These are phyloP conservation scores for Protophormia terraenovae DNA, from an alignment of 2,888 invertebrate genomes.

Conservation along the genomic window DNA sequence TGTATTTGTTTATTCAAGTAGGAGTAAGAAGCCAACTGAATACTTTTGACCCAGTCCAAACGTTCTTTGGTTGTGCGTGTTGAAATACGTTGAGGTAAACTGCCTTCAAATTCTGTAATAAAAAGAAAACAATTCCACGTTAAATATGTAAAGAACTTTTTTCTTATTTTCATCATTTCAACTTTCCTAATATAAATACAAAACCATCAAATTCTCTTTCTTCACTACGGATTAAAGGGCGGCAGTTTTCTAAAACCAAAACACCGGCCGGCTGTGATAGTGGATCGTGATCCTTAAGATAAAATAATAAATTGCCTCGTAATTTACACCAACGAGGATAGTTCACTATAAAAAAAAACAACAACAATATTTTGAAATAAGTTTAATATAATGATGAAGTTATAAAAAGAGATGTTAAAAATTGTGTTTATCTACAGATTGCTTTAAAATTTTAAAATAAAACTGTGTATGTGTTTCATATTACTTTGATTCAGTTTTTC, in stretches of 20 bases:
- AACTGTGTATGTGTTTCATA: no score
- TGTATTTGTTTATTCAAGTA: constrained; percentile 88
- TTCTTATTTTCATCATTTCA: neutral
- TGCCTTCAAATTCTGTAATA: constrained; percentile 89
- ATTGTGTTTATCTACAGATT: neutral
- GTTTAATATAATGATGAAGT: neutral
- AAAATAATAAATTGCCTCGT: constrained; percentile 95
- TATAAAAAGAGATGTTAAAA: neutral
- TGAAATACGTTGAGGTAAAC: constrained; percentile 90
- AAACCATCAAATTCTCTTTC: constrained; percentile 86
- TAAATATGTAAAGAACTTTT: neutral
- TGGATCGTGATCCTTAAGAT: constrained; percentile 93
- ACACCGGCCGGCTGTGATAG: constrained; percentile 94
- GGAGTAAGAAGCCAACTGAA: constrained; percentile 92
- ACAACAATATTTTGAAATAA: neutral
- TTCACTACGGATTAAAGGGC: constrained; percentile 85
- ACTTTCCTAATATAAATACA: constrained; percentile 90
- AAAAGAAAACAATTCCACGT: neutral
- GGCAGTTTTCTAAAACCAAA: constrained; percentile 93
- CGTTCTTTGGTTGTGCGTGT: constrained; percentile 91
- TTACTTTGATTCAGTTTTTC: no score
- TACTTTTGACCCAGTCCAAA: constrained; percentile 91
- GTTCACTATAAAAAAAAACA: constrained; percentile 84
- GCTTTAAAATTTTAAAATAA: neutral
- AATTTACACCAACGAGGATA: constrained; percentile 94